Evolutionary conservation across 2,113 vertebrate genomes (phyloP).

Genomic region (Antechinus stuartii): DNA sequence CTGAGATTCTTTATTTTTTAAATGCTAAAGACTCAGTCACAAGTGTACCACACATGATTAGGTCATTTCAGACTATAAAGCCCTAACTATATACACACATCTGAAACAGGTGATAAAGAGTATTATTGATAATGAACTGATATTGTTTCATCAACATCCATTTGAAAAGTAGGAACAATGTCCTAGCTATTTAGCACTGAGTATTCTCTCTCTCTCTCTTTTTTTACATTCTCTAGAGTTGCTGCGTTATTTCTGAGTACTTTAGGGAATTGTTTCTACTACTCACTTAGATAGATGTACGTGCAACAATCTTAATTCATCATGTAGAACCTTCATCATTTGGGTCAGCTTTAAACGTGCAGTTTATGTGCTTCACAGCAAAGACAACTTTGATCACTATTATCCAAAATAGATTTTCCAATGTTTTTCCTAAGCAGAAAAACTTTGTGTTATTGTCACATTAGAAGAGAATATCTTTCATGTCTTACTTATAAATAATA

Average conservation of each 20-base stretch:
- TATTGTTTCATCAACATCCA: not conserved
- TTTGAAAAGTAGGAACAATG: not conserved
- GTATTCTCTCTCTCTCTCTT: not conserved
- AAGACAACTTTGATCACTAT: not conserved
- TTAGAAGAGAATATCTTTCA: not conserved
- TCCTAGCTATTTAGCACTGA: not conserved
- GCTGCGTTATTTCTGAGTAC: not conserved
- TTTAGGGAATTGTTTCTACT: not conserved
- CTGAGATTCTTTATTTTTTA: not conserved
- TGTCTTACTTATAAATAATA: not conserved
- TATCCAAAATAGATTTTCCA: not conserved
- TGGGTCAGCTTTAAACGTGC: not conserved
- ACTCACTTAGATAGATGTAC: not conserved
- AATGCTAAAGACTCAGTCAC: not conserved
- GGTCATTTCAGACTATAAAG: not conserved
- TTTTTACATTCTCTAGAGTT: not conserved
- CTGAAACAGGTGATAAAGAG: not conserved
- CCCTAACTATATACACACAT: not conserved
- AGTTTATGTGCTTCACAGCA: not conserved
- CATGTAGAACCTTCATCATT: not conserved
- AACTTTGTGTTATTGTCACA: not conserved
- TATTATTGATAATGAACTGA: not conserved
- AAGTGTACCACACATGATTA: not conserved
- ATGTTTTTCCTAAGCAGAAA: not conserved
- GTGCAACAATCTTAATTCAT: not conserved